Percentiles rank a stretch among this genome's conserved stretches.
These are phyloP conservation scores for Lepilemur septentrionalis DNA, from an alignment of 2,797 vertebrate species.

Conservation along the genomic window DNA sequence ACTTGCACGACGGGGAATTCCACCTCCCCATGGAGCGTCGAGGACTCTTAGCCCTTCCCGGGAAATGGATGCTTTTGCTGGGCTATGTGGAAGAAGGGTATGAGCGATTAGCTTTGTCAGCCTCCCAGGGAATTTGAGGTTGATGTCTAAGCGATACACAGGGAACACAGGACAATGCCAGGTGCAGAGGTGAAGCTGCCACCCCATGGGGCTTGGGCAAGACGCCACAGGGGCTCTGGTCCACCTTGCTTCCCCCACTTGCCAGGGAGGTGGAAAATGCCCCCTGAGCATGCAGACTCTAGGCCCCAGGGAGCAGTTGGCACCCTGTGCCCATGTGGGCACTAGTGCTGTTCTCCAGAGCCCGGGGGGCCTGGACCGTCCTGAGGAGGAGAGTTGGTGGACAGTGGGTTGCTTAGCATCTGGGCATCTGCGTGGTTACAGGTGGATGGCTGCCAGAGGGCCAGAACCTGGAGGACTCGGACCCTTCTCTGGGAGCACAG, in stretches of 20 bases:
- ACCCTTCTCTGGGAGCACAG: neutral
- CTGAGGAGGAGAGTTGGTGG: neutral
- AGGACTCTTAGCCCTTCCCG: neutral
- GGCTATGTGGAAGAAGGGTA: neutral
- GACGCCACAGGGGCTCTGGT: neutral
- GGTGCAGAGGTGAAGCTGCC: neutral
- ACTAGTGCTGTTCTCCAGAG: neutral
- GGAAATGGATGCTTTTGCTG: neutral
- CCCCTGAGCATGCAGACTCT: neutral
- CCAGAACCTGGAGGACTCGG: neutral
- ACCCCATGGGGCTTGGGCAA: neutral
- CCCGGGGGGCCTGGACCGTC: neutral
- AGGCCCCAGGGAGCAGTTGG: neutral
- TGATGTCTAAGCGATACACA: neutral
- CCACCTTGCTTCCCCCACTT: neutral
- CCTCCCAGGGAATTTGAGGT: neutral
- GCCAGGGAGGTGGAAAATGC: neutral
- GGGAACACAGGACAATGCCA: neutral
- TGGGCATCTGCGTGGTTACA: neutral
- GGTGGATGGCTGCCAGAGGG: neutral
- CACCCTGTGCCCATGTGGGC: neutral
- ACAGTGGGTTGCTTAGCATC: neutral
- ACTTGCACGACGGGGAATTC: neutral
- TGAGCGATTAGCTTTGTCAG: neutral
- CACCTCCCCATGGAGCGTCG: fast-evolving